A percentile compares a stretch with the other conserved stretches of the same genome.
phyloP scores from a whole-genome alignment of 2,888 invertebrate genomes.

The Chaitophorus viminalis region DNA sequence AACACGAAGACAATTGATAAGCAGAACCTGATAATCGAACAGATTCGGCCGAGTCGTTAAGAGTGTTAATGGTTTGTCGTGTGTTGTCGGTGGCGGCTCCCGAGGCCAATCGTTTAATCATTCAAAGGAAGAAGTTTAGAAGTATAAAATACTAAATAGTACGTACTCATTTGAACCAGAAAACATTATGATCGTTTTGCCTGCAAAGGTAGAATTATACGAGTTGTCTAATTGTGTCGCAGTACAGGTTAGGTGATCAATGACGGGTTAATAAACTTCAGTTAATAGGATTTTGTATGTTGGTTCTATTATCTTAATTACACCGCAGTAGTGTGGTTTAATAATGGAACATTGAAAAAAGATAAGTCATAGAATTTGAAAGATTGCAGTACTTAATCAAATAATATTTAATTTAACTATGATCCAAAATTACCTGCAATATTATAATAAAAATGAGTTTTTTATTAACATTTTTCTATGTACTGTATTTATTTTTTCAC shows the following conservation, averaged over 20 bases:
- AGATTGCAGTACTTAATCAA: too few relatives aligned
- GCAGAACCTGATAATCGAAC: slow-evolving; percentile 9
- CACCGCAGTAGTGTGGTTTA: not conserved
- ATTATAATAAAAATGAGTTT: not conserved
- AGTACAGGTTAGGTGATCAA: slow-evolving; percentile 14
- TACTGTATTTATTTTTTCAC: not conserved
- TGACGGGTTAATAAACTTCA: slow-evolving; percentile 38
- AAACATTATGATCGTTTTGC: slow-evolving; percentile 7
- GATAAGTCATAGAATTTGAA: not conserved
- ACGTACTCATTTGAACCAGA: not conserved
- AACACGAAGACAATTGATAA: slow-evolving; percentile 10
- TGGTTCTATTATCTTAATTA: slow-evolving; percentile 8
- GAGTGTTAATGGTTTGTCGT: slow-evolving; percentile 57
- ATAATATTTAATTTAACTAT: too few relatives aligned
- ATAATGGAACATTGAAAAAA: not conserved
- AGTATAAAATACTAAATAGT: not conserved
- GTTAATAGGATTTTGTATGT: slow-evolving; percentile 34
- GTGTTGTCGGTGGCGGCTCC: slow-evolving; percentile 27
- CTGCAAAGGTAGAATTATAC: not conserved
- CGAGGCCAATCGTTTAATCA: slow-evolving; percentile 58
- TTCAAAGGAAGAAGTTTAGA: not conserved
- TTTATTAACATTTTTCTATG: not conserved
- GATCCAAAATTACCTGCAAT: too few relatives aligned
- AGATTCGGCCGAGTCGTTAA: slow-evolving; percentile 38
- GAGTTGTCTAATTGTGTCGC: slow-evolving; percentile 32